phyloP scores from a whole-genome alignment of 2,113 vertebrate species.

The Hippopotamus amphibius region DNA sequence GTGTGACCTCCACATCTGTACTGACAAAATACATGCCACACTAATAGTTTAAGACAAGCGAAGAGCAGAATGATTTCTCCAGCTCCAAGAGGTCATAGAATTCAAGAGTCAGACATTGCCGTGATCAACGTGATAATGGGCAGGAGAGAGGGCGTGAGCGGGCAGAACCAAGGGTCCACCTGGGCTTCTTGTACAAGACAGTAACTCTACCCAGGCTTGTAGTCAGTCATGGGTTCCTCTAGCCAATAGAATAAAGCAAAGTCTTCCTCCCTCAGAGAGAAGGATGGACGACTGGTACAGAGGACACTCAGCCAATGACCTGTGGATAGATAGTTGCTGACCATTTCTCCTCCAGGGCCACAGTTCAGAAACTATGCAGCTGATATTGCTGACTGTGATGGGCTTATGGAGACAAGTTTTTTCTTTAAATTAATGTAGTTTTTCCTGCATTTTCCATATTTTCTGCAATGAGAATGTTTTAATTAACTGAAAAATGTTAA shows the following conservation, averaged over 20 bases:
- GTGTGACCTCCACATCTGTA: background rate
- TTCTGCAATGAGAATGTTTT: background rate
- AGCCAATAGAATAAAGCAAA: background rate
- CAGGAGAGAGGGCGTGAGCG: background rate
- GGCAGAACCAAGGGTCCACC: conserved; percentile 50
- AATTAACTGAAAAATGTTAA: conserved; percentile 21
- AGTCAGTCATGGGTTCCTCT: background rate
- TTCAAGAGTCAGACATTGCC: conserved; percentile 53
- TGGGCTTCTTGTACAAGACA: accelerated
- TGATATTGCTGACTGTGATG: background rate
- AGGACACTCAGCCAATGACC: accelerated
- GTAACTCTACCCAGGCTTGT: background rate
- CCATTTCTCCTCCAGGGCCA: background rate
- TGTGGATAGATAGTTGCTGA: background rate
- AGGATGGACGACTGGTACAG: background rate
- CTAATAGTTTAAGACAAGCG: conserved; percentile 58
- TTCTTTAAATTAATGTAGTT: background rate
- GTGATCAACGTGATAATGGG: conserved; percentile 58
- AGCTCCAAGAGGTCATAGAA: conserved; percentile 66
- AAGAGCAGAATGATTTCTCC: conserved; percentile 60
- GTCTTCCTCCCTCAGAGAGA: background rate
- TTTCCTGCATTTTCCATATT: background rate
- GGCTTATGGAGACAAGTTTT: background rate
- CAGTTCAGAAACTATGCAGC: background rate
- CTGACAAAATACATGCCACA: accelerated